phyloP scores from a whole-genome alignment of 2,797 vertebrate genomes.

The Odontamblyopus lacepedii region DNA sequence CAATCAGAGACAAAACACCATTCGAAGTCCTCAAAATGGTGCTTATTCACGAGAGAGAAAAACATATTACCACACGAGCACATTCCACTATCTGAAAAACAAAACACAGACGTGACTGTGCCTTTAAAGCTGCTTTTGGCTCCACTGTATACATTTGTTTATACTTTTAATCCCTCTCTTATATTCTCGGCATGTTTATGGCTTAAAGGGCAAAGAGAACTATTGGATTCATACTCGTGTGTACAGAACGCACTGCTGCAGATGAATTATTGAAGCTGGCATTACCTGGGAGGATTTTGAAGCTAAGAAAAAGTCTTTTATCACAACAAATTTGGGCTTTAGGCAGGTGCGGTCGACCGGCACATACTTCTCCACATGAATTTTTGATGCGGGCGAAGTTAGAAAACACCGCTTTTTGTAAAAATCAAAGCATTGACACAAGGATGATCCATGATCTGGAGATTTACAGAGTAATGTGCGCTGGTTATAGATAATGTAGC shows the following conservation, averaged over 20 bases:
- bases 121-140: background rate
- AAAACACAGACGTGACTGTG: background rate
- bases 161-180: background rate
- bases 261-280: conserved; percentile 1
- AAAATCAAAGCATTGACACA: background rate
- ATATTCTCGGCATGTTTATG: conserved; percentile 1
- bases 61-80: too few species aligned
- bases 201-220: conserved; percentile 2
- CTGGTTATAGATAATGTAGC: too few species aligned
- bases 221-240: conserved; percentile 1
- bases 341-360: background rate
- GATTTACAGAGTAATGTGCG: background rate
- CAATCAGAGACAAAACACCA: too few species aligned
- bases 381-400: conserved; percentile 1
- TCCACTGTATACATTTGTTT: background rate
- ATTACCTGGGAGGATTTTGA: conserved; percentile 6
- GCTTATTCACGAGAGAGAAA: too few species aligned
- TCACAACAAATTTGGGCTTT: conserved; percentile 12
- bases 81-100: too few species aligned
- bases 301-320: conserved; percentile 5
- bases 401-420: conserved; percentile 1
- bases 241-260: conserved; percentile 1
- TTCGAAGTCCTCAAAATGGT: too few species aligned
- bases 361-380: background rate
- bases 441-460: background rate